These are phyloP conservation scores for Hipposideros larvatus DNA, from an alignment of 2,797 vertebrate genomes.

Conservation along the genomic window DNA sequence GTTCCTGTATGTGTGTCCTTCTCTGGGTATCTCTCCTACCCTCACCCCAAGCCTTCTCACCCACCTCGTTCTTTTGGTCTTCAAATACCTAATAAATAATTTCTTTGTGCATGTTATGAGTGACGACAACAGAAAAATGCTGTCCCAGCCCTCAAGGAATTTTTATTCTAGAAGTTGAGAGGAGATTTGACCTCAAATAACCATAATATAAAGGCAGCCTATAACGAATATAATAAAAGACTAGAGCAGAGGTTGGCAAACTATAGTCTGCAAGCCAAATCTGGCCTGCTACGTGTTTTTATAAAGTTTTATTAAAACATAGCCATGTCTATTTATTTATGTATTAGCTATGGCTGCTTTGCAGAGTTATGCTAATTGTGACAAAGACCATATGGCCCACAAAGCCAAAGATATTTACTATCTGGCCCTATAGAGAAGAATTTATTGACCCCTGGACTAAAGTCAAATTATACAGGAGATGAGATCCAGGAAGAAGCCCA, in stretches of 20 bases:
- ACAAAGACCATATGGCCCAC: not conserved
- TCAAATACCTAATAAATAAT: not conserved
- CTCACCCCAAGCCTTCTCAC: not conserved
- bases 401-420: conserved; percentile 1
- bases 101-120: not conserved
- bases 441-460: not conserved
- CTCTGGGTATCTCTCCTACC: not conserved
- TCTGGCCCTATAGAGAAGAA: not conserved
- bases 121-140: not conserved
- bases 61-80: not conserved
- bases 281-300: not conserved
- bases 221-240: not conserved
- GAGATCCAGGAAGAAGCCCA: not conserved
- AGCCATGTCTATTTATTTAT: not conserved
- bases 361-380: not conserved
- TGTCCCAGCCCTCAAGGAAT: not conserved
- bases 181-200: not conserved
- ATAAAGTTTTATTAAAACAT: not conserved
- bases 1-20: not conserved
- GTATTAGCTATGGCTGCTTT: not conserved
- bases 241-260: not conserved
- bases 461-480: not conserved
- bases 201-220: not conserved
- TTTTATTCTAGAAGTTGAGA: conserved; percentile 44
- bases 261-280: not conserved